Base-by-base conservation (phyloP, 2,888 invertebrate genomes). In the Lepidochrysops patricia region DNA sequence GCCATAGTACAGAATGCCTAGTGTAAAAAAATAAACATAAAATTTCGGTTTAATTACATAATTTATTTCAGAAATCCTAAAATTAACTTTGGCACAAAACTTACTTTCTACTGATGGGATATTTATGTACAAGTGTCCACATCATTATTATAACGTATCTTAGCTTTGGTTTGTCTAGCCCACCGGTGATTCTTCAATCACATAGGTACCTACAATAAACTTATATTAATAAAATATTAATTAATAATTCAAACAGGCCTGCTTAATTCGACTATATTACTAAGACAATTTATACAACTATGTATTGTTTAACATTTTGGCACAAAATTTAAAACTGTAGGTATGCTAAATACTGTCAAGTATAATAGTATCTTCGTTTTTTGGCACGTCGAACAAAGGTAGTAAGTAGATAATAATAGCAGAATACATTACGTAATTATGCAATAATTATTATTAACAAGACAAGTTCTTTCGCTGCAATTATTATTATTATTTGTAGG, bases 161-260 rank as follows among this genome's bases (percentile, higher is more conserved):
- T 82, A 80, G 88, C 84, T 89, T 88, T 89, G 88, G 88, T 89
- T 87, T 80, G 72, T 80, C 88, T 88, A 88, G 88, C 88, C 88
- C 84, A 86, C 87, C 86, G 75, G 75, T 77, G 71, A 74, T 77
- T 77, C 77, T 71, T 76, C 75, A 75, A 72, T 78, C 73, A 67
- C 79, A n/a, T n/a, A n/a, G n/a, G n/a, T n/a, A n/a, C n/a, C 74
- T 78, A 74, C 25, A 59, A 57, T 71, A 68, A 75, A 70, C 75
- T 70, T 74, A 77, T 67, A 73, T 77, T 79, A 77, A 80, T 80
- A 80, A 77, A 82, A 80, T 70, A 75, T 82, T 80, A 69, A 75
- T 7, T 27, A 78, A 77, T 72, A 75, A 69, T 71, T 75, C 70
- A 76, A 80, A 80, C 75, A 76, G 72, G 72, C 72, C 74, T 68